Conservation (phyloP, 2,888 invertebrate genomes). For the Eristalinus aeneus region DNA sequence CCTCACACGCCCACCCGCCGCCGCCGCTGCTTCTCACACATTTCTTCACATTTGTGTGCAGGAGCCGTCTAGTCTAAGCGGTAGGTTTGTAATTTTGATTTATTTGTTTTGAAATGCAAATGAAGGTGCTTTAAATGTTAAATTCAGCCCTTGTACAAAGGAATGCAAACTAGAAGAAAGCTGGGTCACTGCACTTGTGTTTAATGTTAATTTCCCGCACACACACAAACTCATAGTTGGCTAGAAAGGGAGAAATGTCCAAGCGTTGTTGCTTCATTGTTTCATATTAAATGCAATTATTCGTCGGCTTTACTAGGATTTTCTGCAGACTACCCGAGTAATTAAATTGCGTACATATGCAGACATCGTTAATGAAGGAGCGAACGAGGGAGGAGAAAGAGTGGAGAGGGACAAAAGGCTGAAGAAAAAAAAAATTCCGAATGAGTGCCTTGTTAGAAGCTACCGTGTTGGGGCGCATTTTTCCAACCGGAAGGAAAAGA, state of each 20-base stretch:
- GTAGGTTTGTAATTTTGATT: conserved; percentile 47
- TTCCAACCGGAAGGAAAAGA: neutral
- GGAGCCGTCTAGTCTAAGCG: neutral
- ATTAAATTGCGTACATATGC: neutral
- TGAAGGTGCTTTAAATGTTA: conserved; percentile 21
- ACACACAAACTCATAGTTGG: no score
- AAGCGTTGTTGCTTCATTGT: neutral
- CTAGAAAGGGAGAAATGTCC: neutral
- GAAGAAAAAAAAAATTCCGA: neutral
- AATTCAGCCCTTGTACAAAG: neutral
- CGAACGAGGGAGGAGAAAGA: neutral
- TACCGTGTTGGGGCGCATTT: neutral
- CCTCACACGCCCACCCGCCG: neutral
- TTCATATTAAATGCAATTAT: neutral
- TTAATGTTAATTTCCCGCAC: neutral
- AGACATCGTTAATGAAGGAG: neutral
- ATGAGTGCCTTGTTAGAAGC: neutral
- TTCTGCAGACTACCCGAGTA: neutral
- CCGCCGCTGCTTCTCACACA: neutral
- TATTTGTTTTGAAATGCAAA: conserved; percentile 43
- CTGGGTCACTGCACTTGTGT: neutral
- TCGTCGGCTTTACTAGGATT: neutral
- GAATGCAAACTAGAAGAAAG: neutral
- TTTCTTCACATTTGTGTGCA: neutral
- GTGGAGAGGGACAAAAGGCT: no score